Percentiles rank a stretch among this genome's conserved stretches.
These are phyloP conservation scores for Parazoanthus atlanticus DNA, from an alignment of 92 coral and sea anemone genomes.

Conservation along the genomic window DNA sequence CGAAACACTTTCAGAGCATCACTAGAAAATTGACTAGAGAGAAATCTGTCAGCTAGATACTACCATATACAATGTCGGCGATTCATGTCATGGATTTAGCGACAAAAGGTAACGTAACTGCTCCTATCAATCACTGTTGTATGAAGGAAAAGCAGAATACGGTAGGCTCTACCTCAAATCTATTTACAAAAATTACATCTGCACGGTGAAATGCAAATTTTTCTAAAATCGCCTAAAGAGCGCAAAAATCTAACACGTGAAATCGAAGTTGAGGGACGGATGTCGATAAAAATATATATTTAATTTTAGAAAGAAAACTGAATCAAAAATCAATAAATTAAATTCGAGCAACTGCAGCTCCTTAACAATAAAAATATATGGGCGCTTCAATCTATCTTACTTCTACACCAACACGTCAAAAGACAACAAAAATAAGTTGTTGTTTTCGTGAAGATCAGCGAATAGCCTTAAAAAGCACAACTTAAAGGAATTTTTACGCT, in stretches of 20 bases:
- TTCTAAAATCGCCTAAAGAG: background rate
- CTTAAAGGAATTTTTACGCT: background rate
- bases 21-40: background rate
- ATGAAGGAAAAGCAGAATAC: background rate
- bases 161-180: background rate
- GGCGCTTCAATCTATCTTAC: background rate
- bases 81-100: conserved; percentile 47
- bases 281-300: background rate
- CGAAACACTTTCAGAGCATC: background rate
- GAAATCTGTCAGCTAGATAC: background rate
- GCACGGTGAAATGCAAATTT: background rate
- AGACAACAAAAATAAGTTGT: background rate
- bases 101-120: conserved; percentile 18
- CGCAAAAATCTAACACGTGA: background rate
- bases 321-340: no score
- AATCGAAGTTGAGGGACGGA: background rate
- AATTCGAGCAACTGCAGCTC: no score
- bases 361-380: no score
- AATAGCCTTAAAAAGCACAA: background rate
- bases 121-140: background rate
- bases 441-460: background rate
- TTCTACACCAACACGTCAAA: background rate
- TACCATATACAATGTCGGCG: conserved; percentile 27
- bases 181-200: background rate
- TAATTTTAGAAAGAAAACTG: no score